Conservation (phyloP, 2,797 vertebrate genomes). For the Valencia hispanica region DNA sequence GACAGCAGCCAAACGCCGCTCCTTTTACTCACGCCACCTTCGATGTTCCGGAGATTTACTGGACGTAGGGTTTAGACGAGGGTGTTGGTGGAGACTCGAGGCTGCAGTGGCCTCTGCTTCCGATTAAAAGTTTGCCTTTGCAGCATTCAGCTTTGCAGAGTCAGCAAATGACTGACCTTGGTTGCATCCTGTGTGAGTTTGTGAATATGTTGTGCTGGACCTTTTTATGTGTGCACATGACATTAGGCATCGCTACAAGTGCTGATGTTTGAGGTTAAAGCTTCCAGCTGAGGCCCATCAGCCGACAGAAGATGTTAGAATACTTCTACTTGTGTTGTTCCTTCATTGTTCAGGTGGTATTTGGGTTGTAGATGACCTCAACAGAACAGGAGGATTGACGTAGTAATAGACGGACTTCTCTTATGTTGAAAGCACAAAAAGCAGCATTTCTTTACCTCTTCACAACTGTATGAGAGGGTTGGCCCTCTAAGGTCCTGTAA, state of each 20-base stretch:
- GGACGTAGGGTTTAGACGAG: constrained; percentile 33
- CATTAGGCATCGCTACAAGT: background rate
- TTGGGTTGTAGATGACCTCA: background rate
- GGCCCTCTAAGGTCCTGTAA: background rate
- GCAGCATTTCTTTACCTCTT: background rate
- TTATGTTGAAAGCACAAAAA: background rate
- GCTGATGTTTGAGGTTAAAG: constrained; percentile 20
- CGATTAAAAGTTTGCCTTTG: constrained; percentile 67
- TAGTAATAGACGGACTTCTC: background rate
- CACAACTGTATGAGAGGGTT: too few species aligned
- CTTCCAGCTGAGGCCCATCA: background rate
- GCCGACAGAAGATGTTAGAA: background rate
- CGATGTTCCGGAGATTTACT: background rate
- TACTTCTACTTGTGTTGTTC: background rate
- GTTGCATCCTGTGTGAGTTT: constrained; percentile 28
- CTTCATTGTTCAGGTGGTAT: background rate
- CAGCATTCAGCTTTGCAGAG: constrained; percentile 64
- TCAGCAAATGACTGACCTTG: constrained; percentile 74
- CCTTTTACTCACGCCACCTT: background rate
- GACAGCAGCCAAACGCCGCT: constrained; percentile 5
- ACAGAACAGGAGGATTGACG: background rate
- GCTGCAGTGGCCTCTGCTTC: constrained; percentile 58
- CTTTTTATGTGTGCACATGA: background rate
- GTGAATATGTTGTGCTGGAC: constrained; percentile 28
- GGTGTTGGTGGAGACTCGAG: constrained; percentile 11